phyloP scores from a whole-genome alignment of 2,797 vertebrate species.

The Eupleurogrammus muticus region DNA sequence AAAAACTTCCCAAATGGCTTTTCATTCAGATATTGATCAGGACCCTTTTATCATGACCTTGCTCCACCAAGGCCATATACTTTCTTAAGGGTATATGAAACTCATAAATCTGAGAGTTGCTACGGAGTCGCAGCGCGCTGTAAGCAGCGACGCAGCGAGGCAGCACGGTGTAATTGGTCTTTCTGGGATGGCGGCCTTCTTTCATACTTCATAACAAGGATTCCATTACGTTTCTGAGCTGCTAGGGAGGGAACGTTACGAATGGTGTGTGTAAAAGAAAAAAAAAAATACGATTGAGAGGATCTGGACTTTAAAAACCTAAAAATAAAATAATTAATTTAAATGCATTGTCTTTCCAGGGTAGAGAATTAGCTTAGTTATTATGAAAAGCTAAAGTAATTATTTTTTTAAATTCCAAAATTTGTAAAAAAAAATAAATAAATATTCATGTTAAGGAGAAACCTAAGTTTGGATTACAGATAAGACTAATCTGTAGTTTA shows the following conservation, averaged over 20 bases:
- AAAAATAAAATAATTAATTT: too few relatives aligned
- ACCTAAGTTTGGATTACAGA: not conserved
- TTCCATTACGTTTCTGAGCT: conserved; percentile 61
- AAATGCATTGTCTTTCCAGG: too few relatives aligned
- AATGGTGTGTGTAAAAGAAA: too few relatives aligned
- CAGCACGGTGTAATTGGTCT: conserved; percentile 74
- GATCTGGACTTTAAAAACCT: conserved; percentile 33
- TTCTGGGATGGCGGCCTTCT: conserved; percentile 63
- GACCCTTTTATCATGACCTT: conserved; percentile 91
- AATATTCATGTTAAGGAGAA: not conserved
- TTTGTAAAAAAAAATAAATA: too few relatives aligned
- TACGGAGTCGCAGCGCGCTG: conserved; percentile 61
- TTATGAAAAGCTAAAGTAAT: not conserved
- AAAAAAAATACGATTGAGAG: not conserved
- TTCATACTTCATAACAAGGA: conserved; percentile 67
- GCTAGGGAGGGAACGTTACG: conserved; percentile 5
- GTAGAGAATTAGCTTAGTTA: not conserved
- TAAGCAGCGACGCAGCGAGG: conserved; percentile 60
- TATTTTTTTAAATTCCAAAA: not conserved
- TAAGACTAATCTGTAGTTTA: not conserved
- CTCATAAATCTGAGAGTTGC: conserved; percentile 89
- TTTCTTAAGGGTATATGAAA: conserved; percentile 90
- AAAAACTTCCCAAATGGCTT: conserved; percentile 96
- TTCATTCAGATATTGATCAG: conserved; percentile 94
- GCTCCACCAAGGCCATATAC: conserved; percentile 87